Evolutionary conservation across 2,113 vertebrate species (phyloP).

Genomic region (Cynopterus brachyotis): DNA sequence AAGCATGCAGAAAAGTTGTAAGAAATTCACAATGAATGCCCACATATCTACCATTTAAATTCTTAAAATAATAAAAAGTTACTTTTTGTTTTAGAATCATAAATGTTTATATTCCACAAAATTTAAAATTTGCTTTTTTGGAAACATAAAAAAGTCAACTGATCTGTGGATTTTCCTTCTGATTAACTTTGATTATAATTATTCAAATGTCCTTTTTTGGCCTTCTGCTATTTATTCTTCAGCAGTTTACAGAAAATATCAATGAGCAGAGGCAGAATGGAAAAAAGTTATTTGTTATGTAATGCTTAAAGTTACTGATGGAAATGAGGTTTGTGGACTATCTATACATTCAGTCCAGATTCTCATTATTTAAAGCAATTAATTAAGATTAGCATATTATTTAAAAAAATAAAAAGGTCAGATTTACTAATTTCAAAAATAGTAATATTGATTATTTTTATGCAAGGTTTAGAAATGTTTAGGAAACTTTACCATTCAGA

Average conservation of each 20-base stretch:
- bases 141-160: slow-evolving; percentile 12
- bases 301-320: not conserved
- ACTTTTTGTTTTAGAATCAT: not conserved
- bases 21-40: slow-evolving; percentile 31
- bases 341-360: not conserved
- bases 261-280: not conserved
- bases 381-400: not conserved
- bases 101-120: not conserved
- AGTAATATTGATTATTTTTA: slow-evolving; percentile 19
- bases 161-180: not conserved
- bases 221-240: not conserved
- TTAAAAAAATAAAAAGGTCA: slow-evolving; percentile 33
- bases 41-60: slow-evolving; percentile 8
- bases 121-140: slow-evolving; percentile 3
- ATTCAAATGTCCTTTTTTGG: slow-evolving; percentile 16
- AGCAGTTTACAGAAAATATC: slow-evolving; percentile 34
- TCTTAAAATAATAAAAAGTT: slow-evolving; percentile 1
- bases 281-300: not conserved
- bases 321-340: not conserved
- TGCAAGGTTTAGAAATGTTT: slow-evolving; percentile 42
- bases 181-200: slow-evolving; percentile 28
- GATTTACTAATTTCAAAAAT: slow-evolving; percentile 24
- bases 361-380: slow-evolving; percentile 14
- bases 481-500: slow-evolving; percentile 4
- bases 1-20: not conserved